These are phyloP conservation scores for Phymorhynchus buccinoides DNA, from an alignment of 1,140 invertebrate species.

Conservation along the genomic window DNA sequence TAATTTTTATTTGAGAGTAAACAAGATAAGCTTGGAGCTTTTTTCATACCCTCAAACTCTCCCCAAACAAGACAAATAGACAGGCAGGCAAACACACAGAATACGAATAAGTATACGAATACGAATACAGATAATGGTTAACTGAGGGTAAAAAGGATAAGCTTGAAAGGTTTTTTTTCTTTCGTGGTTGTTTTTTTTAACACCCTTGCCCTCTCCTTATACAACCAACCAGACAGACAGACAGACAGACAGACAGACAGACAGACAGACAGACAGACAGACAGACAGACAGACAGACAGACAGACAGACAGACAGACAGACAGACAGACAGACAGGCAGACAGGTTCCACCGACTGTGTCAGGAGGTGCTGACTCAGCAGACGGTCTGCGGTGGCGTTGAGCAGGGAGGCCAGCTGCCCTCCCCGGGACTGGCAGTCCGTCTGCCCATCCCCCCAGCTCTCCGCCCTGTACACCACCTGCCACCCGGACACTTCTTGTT, in stretches of 20 bases:
- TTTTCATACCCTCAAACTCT: too few species aligned
- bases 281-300: background rate
- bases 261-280: background rate
- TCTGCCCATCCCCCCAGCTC: conserved; percentile 80
- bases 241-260: background rate
- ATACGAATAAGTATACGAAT: too few species aligned
- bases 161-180: too few species aligned
- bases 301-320: background rate
- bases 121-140: too few species aligned
- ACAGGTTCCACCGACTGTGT: conserved; percentile 24
- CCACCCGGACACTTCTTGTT: too few species aligned
- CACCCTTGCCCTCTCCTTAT: too few species aligned
- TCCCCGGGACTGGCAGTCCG: conserved; percentile 77
- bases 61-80: background rate
- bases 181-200: too few species aligned
- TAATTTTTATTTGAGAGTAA: too few species aligned
- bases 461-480: conserved; percentile 76
- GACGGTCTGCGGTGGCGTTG: conserved; percentile 77
- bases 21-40: too few species aligned
- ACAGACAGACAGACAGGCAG: background rate
- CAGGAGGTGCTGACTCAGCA: conserved; percentile 54
- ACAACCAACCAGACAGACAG: background rate
- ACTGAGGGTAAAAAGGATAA: too few species aligned
- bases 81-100: background rate
- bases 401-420: conserved; percentile 80